phyloP scores from a whole-genome alignment of 1,140 invertebrate genomes.

The Sweltsa coloradensis region DNA sequence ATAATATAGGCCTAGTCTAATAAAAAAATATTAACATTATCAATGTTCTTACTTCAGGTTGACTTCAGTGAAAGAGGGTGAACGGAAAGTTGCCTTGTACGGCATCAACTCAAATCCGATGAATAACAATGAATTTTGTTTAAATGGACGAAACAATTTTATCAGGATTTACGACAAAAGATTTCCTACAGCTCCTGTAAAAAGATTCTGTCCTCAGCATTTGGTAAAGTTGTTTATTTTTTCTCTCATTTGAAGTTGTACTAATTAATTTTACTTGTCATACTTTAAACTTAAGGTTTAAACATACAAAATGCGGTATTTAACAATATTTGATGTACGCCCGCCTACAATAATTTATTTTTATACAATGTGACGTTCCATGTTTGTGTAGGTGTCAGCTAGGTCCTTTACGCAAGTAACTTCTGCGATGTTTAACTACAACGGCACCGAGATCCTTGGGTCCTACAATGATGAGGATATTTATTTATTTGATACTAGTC shows the following conservation, averaged over 20 bases:
- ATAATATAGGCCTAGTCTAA: slow-evolving; percentile 1
- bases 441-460: slow-evolving; percentile 79
- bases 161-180: slow-evolving; percentile 57
- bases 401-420: slow-evolving; percentile 49
- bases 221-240: slow-evolving; percentile 28
- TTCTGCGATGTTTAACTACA: slow-evolving; percentile 81
- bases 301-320: background rate
- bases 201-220: slow-evolving; percentile 43
- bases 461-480: slow-evolving; percentile 91
- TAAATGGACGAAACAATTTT: slow-evolving; percentile 54
- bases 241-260: background rate
- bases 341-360: background rate
- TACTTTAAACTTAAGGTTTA: background rate
- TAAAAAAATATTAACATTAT: slow-evolving; percentile 1
- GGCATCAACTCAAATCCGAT: slow-evolving; percentile 77
- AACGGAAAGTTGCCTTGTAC: slow-evolving; percentile 58
- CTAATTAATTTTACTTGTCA: background rate
- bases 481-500: slow-evolving; percentile 71
- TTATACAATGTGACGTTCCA: background rate
- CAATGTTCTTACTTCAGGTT: slow-evolving; percentile 38
- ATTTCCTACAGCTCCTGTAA: slow-evolving; percentile 26
- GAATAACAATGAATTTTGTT: slow-evolving; percentile 63
- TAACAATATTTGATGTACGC: background rate
- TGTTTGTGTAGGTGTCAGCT: background rate
- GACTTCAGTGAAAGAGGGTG: slow-evolving; percentile 45